Conservation (phyloP, 2,113 vertebrate genomes). For the Irena cyanogastra region DNA sequence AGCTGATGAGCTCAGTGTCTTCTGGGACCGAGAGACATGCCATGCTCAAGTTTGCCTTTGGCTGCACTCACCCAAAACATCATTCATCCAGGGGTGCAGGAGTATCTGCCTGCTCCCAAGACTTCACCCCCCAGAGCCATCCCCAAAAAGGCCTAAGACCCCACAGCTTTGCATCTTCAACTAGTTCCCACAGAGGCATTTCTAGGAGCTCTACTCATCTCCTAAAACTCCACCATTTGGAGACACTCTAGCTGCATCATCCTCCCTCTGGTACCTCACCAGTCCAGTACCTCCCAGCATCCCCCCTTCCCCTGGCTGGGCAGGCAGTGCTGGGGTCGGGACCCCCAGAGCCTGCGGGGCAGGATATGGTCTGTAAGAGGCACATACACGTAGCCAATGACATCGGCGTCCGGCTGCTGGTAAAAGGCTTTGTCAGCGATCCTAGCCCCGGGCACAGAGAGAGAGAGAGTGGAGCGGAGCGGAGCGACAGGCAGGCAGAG, state of each 20-base stretch:
- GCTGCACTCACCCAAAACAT: neutral
- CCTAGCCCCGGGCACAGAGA: constrained; percentile 79
- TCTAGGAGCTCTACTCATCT: neutral
- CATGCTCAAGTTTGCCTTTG: neutral
- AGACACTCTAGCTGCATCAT: neutral
- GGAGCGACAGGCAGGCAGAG: constrained; percentile 61
- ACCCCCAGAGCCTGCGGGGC: neutral
- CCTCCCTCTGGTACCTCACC: neutral
- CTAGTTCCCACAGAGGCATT: neutral
- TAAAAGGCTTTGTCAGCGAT: constrained; percentile 99
- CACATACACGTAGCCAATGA: constrained; percentile 98
- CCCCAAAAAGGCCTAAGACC: neutral
- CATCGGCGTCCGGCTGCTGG: constrained; percentile 97
- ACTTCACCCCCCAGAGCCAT: neutral
- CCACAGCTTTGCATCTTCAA: neutral
- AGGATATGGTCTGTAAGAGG: constrained; percentile 44
- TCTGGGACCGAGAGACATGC: neutral
- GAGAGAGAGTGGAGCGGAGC: constrained; percentile 60
- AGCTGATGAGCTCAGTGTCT: neutral
- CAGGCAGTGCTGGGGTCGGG: neutral
- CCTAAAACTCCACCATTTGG: neutral
- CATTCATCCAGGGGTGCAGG: neutral
- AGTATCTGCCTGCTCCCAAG: neutral
- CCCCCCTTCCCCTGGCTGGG: neutral
- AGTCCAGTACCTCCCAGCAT: neutral